Evolutionary conservation across 2,888 invertebrate genomes (phyloP), one percentile per base, ranked within the genome.

Genomic region (Cynaeus angustus): DNA sequence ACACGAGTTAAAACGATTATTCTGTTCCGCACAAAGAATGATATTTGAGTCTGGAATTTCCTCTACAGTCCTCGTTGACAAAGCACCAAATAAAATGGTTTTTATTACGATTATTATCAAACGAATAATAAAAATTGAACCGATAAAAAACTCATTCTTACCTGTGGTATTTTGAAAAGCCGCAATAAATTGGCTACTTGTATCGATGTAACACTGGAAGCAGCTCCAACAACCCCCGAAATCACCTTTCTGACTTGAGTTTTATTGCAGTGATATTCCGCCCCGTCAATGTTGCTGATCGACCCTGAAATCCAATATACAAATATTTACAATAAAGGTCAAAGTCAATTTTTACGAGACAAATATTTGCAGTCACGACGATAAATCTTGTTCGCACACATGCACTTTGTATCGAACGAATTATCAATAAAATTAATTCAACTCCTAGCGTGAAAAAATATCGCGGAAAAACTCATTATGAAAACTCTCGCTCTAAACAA

Each of bases 161-260:
- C 85, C 82, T 86, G 97, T 8, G 98, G 97, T 83, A 98, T 98
- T 82, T 93, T 92, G 87, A 98, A 98, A 65, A 98, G 91, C 43
- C 97, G 89, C 70, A 98, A 86, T 69, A 95, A 88, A 86, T 95
- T 98, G 72, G 97, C 97, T 71, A 98, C 97, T 88, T 98, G 97
- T 80, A 98, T 97, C 45, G 97, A 97, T 58, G 97, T 98, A 76
- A 97, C 97, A 80, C 96, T 96, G 41, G 96, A 97, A 10, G 95
- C 93, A 3, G 95, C 95, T 1, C 94, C 95, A 33, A 95, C 92
- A 6, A 95, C 95, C 1, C 95, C 95, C 4, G 94, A 93, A 77
- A 95, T 95, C 53, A 95, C 94, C 84, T 96, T 95, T 55, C 94
- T 88, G 68, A 94, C 91, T 77, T 93, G 91, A 0, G 92, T 92